Base-by-base conservation (phyloP, 2,888 invertebrate species). In the Cephus runcator region DNA sequence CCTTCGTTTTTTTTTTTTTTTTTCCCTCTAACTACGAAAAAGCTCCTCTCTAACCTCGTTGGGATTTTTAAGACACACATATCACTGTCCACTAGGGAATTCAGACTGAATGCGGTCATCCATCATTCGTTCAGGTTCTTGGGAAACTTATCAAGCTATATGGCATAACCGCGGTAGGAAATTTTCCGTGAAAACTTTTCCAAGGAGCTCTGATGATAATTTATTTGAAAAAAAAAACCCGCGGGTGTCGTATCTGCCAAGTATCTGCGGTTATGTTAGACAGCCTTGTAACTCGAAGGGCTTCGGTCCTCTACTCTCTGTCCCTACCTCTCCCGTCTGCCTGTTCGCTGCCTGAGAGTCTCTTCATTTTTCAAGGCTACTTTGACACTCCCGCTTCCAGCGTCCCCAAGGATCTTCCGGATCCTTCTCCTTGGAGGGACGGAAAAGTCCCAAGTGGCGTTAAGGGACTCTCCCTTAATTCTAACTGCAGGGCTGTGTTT, bases 161-260 rank as follows among this genome's bases (percentile, higher is more conserved):
- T 15, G 34, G 34, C 30, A 23, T 34, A 34, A 30, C 30, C 30
- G 56, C 9, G 23, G 56, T 56, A 9, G 56, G 71, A 71, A 11
- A 9, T 34, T 36, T 30, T 34, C 74, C 74, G 34, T 4, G 35
- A 74, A 71, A 78, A 78, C 31, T 40, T 71, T 71, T 69, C 34
- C 30, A 36, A 75, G 75, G 75, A 56, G 56, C 75, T 30, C 31
- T 23, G 74, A 74, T 33, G 75, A 73, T 78, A 76, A 78, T 78
- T 78, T 78, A 76, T 78, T 76, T 76, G 76, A 15, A 76, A 76
- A 56, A 15, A 76, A 76, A 56, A 78, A 78, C 69, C 34, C 78
- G 74, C 34, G 76, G 76, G 78, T 78, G 78, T 78, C 76, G 69
- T 76, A 73, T 78, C 76, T 76, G 35, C 74, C 15, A 71, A 71